Conservation (phyloP, 2,888 invertebrate species). For the Conus canariensis region DNA sequence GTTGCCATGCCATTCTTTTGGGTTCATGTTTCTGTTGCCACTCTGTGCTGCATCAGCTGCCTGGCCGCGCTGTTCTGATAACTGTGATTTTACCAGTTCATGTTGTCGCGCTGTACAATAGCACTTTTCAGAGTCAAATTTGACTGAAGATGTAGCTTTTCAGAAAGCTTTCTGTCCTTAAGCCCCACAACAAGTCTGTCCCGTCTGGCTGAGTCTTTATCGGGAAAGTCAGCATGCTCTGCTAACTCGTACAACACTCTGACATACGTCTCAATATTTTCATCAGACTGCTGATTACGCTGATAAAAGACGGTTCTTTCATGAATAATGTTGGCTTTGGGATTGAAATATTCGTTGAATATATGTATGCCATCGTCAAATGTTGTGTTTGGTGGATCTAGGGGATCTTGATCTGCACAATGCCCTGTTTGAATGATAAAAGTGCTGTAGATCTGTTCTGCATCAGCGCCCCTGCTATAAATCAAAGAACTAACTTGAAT, state of each 20-base stretch:
- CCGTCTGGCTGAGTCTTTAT: neutral
- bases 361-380: neutral
- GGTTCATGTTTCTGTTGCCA: neutral
- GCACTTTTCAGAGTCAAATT: neutral
- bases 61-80: neutral
- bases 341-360: neutral
- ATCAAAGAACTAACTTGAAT: neutral
- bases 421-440: neutral
- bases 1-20: neutral
- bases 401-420: too few species aligned
- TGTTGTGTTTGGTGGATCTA: neutral
- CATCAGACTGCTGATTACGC: neutral
- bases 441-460: neutral
- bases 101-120: neutral
- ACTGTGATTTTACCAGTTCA: neutral
- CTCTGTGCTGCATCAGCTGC: neutral
- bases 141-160: conserved; percentile 2
- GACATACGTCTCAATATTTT: neutral
- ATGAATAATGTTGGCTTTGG: neutral
- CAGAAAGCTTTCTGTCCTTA: neutral
- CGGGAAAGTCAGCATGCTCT: neutral
- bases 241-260: neutral
- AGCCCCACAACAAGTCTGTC: neutral
- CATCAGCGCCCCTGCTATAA: neutral
- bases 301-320: neutral